Conservation (phyloP, 2,113 vertebrate species). For the Lampris megalopsis region DNA sequence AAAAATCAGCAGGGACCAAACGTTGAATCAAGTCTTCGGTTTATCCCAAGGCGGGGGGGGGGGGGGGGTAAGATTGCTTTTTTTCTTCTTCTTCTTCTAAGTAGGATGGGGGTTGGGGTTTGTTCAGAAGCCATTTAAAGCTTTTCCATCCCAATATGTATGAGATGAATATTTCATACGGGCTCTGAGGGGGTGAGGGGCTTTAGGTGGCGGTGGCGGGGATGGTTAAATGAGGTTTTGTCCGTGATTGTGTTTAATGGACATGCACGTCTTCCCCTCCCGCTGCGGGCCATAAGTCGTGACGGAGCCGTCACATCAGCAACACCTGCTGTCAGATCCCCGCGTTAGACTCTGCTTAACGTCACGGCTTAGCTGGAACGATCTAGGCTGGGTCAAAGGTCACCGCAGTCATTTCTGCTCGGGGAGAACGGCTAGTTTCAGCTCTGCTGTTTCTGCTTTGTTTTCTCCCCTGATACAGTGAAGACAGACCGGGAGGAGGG, state of each 20-base stretch:
- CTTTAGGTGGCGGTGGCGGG: slow-evolving; percentile 9
- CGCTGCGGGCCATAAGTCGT: neutral
- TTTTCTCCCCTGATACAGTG: neutral
- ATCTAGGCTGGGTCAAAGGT: slow-evolving; percentile 21
- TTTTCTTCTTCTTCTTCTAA: slow-evolving; percentile 20
- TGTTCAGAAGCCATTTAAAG: slow-evolving; percentile 33
- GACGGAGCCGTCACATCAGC: slow-evolving; percentile 25
- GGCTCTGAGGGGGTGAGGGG: neutral
- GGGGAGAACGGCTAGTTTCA: neutral
- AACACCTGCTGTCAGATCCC: slow-evolving; percentile 8
- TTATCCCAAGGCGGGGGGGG: slow-evolving; percentile 15
- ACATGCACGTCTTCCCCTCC: neutral
- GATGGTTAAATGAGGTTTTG: slow-evolving; percentile 33
- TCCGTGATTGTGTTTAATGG: slow-evolving; percentile 23
- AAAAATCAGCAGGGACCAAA: slow-evolving; percentile 31
- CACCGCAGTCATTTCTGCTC: neutral
- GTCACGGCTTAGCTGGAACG: neutral
- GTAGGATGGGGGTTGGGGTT: neutral
- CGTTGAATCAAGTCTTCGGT: slow-evolving; percentile 21
- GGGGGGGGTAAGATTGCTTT: slow-evolving; percentile 8
- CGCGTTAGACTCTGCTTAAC: slow-evolving; percentile 7
- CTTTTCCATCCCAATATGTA: slow-evolving; percentile 41
- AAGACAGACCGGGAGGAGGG: slow-evolving; percentile 1
- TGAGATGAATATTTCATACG: slow-evolving; percentile 67
- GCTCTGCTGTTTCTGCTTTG: too few species aligned